phyloP scores from a whole-genome alignment of 2,113 vertebrate genomes.

The Orientallactaga bullata region DNA sequence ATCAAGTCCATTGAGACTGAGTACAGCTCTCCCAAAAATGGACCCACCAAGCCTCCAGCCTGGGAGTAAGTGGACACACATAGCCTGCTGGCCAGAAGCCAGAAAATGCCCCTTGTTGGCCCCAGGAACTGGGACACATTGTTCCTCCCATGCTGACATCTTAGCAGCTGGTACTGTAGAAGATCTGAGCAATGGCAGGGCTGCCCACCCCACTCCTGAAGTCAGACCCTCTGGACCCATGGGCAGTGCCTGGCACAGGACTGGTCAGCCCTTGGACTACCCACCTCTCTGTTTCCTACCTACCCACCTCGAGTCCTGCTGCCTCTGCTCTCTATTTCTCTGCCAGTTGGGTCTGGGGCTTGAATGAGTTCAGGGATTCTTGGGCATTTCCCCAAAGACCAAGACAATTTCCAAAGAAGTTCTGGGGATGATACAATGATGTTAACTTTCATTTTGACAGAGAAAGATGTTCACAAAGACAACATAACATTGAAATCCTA shows the following conservation, averaged over 20 bases:
- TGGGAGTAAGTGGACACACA: background rate
- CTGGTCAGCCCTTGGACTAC: background rate
- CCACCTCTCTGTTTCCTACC: fast-evolving
- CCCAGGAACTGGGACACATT: background rate
- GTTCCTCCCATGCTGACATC: background rate
- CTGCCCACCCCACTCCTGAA: no score
- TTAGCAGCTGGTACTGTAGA: background rate
- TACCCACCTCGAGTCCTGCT: no score
- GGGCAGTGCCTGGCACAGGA: background rate
- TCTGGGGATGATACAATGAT: no score
- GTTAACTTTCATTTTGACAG: background rate
- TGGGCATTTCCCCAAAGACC: background rate
- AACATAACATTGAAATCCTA: background rate
- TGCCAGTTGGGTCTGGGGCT: background rate
- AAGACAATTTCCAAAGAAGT: background rate
- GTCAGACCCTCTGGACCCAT: background rate
- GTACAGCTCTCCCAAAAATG: background rate
- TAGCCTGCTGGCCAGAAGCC: background rate
- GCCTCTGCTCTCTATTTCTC: background rate
- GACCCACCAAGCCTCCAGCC: background rate
- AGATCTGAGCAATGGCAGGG: no score
- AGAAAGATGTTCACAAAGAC: background rate
- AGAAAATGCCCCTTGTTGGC: background rate
- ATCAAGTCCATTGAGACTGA: background rate
- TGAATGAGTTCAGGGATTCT: background rate